A percentile compares a stretch with the other conserved stretches of the same genome.
These are phyloP conservation scores for Girardinus metallicus DNA, from an alignment of 2,797 vertebrate species.

Conservation along the genomic window DNA sequence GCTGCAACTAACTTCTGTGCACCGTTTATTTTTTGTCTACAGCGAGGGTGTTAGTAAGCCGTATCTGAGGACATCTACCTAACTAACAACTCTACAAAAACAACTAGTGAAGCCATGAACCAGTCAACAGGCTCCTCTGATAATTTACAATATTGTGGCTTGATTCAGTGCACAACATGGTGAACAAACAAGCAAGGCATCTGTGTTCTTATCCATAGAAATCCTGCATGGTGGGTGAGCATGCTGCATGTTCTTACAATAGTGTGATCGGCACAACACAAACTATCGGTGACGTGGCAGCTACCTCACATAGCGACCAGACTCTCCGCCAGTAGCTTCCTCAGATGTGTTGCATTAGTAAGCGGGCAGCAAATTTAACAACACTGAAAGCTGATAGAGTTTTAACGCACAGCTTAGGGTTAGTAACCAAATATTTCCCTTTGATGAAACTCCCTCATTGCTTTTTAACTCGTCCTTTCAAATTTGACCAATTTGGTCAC, in stretches of 20 bases:
- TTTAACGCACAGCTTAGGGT: constrained; percentile 50
- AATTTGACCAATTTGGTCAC: constrained; percentile 37
- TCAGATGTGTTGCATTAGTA: constrained; percentile 71
- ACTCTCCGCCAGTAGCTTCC: constrained; percentile 53
- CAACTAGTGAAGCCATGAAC: constrained; percentile 75
- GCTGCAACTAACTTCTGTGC: constrained; percentile 70
- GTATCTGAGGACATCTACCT: constrained; percentile 68
- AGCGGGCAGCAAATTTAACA: constrained; percentile 44
- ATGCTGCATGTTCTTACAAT: constrained; percentile 74
- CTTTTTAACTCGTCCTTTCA: constrained; percentile 43
- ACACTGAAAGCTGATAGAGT: constrained; percentile 29
- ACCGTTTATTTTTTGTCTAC: constrained; percentile 54
- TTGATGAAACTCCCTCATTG: constrained; percentile 42
- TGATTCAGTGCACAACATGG: constrained; percentile 81
- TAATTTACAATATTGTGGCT: constrained; percentile 80
- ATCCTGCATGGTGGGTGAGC: constrained; percentile 78
- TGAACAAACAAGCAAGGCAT: constrained; percentile 85
- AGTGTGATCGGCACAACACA: constrained; percentile 71
- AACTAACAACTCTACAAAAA: constrained; percentile 74
- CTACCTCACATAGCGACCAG: constrained; percentile 35
- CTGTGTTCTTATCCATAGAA: constrained; percentile 80
- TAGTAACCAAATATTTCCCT: constrained; percentile 53
- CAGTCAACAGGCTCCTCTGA: constrained; percentile 72
- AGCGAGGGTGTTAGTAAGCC: constrained; percentile 76
- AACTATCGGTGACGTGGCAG: constrained; percentile 61